Evolutionary conservation across 1,140 invertebrate genomes (phyloP).

Genomic region (Teleogryllus occipitalis): DNA sequence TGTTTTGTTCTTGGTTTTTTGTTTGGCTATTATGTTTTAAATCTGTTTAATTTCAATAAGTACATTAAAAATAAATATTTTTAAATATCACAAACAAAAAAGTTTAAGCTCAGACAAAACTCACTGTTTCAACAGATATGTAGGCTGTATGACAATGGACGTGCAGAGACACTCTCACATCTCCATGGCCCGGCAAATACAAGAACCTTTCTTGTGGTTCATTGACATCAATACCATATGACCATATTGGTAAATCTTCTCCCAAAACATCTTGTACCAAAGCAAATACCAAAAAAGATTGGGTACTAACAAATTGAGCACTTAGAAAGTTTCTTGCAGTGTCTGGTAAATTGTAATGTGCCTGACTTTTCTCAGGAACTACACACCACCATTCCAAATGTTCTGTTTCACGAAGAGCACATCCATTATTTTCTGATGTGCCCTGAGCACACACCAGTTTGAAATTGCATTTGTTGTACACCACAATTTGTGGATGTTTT

Average conservation of each 20-base stretch:
- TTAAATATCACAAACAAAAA: no score
- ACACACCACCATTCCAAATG: constrained; percentile 17
- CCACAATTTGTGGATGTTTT: constrained; percentile 45
- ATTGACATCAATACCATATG: constrained; percentile 37
- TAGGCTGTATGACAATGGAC: constrained; percentile 44
- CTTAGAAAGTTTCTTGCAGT: neutral
- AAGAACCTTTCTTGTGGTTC: constrained; percentile 55
- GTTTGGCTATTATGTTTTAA: no score
- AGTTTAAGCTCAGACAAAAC: constrained; percentile 21
- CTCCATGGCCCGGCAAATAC: constrained; percentile 52
- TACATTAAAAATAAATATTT: no score
- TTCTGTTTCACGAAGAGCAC: constrained; percentile 9
- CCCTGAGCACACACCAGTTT: constrained; percentile 35
- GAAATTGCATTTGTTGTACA: constrained; percentile 43
- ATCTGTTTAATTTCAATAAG: no score
- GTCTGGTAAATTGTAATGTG: constrained; percentile 13
- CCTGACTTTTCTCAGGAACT: neutral
- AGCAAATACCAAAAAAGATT: constrained; percentile 10
- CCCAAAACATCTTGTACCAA: neutral
- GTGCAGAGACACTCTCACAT: constrained; percentile 60
- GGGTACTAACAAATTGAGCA: neutral
- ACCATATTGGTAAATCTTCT: constrained; percentile 33
- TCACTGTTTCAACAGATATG: constrained; percentile 54
- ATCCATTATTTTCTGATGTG: constrained; percentile 9
- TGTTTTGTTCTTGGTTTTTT: no score